phyloP scores from a whole-genome alignment of 2,113 vertebrate species.

The Indri indri region DNA sequence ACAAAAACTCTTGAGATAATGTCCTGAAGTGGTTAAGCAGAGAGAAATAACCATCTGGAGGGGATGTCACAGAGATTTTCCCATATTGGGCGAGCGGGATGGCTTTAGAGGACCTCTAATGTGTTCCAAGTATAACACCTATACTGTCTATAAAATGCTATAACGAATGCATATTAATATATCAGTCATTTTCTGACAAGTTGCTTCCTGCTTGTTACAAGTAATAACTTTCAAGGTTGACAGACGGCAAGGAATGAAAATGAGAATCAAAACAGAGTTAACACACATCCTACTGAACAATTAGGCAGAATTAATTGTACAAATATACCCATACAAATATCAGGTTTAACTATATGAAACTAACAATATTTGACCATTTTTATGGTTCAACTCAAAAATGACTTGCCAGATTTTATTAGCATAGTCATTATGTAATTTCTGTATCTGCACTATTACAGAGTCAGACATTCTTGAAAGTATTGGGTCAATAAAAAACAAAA shows the following conservation, averaged over 20 bases:
- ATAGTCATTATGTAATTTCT: slow-evolving; percentile 9
- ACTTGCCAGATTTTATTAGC: neutral
- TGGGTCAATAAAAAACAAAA: neutral
- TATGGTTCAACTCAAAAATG: neutral
- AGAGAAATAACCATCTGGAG: neutral
- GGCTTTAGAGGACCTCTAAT: neutral
- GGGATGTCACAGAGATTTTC: neutral
- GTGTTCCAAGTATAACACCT: slow-evolving; percentile 16
- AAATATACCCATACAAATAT: neutral
- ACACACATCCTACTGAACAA: neutral
- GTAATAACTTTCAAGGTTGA: slow-evolving; percentile 10
- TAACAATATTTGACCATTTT: neutral
- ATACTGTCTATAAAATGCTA: slow-evolving; percentile 47
- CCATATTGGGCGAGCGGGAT: neutral
- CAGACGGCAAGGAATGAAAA: slow-evolving; percentile 28
- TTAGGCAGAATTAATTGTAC: neutral
- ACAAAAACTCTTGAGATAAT: neutral
- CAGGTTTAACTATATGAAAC: neutral
- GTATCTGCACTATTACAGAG: neutral
- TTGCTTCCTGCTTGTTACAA: slow-evolving; percentile 30
- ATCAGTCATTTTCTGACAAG: slow-evolving; percentile 46
- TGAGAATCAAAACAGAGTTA: slow-evolving; percentile 22
- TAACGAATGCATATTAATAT: slow-evolving; percentile 34
- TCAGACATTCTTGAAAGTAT: neutral
- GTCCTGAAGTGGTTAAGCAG: neutral